A percentile compares a stretch with the other conserved stretches of the same genome.
phyloP scores from a whole-genome alignment of 2,888 invertebrate species.

The Eledona agricola region DNA sequence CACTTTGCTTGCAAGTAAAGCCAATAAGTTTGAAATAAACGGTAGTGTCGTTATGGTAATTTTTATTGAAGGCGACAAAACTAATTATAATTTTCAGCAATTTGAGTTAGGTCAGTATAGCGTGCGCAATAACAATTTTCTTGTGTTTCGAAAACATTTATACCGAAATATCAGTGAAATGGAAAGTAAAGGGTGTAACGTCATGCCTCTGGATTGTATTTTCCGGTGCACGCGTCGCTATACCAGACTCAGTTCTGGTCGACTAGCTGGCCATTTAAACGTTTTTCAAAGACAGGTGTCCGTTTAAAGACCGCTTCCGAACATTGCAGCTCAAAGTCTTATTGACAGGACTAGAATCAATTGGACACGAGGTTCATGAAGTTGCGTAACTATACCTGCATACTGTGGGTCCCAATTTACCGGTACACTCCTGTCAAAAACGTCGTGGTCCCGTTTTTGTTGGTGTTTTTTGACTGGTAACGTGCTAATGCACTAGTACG shows the following conservation, averaged over 20 bases:
- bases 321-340: slow-evolving; percentile 7
- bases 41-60: no score
- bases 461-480: neutral
- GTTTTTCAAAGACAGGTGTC: slow-evolving; percentile 22
- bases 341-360: slow-evolving; percentile 31
- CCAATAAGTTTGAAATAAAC: no score
- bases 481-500: neutral
- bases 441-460: no score
- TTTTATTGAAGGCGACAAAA: no score
- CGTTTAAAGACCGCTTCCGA: slow-evolving; percentile 16
- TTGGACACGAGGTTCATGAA: slow-evolving; percentile 30
- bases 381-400: slow-evolving; percentile 32
- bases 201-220: slow-evolving; percentile 2
- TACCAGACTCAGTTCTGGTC: slow-evolving; percentile 10
- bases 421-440: no score
- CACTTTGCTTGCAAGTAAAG: no score
- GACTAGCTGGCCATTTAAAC: slow-evolving; percentile 26
- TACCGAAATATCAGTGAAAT: no score
- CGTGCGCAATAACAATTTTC: no score
- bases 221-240: slow-evolving; percentile 24
- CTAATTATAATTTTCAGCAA: no score
- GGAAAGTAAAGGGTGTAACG: no score
- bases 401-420: slow-evolving; percentile 34
- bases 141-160: no score
- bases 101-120: no score